These are phyloP conservation scores for Pollicipes pollicipes DNA, from an alignment of 1,140 invertebrate species.

Conservation along the genomic window DNA sequence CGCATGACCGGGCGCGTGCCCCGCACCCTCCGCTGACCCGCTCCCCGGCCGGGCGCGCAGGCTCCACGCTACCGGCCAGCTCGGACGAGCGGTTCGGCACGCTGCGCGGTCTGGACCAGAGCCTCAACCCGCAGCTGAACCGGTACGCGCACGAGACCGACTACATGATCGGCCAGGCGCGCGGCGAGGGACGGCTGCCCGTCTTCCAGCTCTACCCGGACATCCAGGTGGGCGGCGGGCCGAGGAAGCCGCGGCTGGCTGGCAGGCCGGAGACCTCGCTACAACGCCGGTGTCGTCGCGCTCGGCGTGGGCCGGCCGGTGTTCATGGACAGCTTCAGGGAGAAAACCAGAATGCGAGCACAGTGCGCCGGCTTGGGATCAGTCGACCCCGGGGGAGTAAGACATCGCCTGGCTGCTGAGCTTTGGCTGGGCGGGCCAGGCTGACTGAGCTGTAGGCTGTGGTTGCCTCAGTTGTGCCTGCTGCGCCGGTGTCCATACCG, in stretches of 20 bases:
- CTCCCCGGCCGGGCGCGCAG: slow-evolving; percentile 9
- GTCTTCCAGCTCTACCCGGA: slow-evolving; percentile 47
- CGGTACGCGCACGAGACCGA: slow-evolving; percentile 80
- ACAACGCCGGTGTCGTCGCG: no score
- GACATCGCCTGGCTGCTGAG: no score
- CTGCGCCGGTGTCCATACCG: no score
- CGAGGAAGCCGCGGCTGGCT: slow-evolving; percentile 19
- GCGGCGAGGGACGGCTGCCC: slow-evolving; percentile 52
- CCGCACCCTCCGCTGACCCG: neutral
- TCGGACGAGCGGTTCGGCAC: slow-evolving; percentile 38
- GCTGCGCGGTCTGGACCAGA: slow-evolving; percentile 65
- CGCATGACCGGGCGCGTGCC: no score
- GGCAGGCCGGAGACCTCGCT: slow-evolving; percentile 20
- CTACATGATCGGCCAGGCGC: slow-evolving; percentile 53
- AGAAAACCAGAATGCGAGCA: no score
- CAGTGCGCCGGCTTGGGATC: no score
- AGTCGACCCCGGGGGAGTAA: no score
- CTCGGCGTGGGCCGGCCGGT: no score
- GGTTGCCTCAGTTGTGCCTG: no score
- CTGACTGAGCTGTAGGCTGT: no score
- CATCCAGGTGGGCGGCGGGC: slow-evolving; percentile 41
- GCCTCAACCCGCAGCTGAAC: slow-evolving; percentile 72
- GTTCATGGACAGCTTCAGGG: slow-evolving; percentile 65
- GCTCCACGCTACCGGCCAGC: slow-evolving; percentile 17
- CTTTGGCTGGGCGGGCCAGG: no score